phyloP scores from a whole-genome alignment of 2,888 invertebrate genomes.

The Sceliomorpha sp. region DNA sequence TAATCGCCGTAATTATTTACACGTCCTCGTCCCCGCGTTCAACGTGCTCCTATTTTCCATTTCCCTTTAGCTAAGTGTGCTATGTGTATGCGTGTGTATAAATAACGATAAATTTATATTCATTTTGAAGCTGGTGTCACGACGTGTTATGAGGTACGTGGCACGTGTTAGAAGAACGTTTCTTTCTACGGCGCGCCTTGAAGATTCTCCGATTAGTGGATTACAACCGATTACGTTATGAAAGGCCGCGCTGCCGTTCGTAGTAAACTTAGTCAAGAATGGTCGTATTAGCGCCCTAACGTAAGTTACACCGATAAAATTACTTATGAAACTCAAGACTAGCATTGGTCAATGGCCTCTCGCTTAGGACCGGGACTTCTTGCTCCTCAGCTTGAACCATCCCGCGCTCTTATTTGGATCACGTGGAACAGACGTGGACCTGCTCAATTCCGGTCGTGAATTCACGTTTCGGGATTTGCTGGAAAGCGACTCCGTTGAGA shows the following conservation, averaged over 20 bases:
- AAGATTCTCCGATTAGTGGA: constrained; percentile 58
- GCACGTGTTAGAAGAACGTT: constrained; percentile 43
- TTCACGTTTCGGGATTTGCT: constrained; percentile 78
- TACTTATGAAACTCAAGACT: constrained; percentile 78
- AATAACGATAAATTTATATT: constrained; percentile 55
- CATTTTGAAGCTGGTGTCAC: constrained; percentile 52
- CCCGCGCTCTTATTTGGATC: constrained; percentile 87
- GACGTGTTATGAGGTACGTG: constrained; percentile 46
- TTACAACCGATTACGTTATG: constrained; percentile 57
- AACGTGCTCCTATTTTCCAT: constrained; percentile 31
- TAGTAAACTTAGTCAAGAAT: constrained; percentile 19
- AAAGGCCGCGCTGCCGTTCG: constrained; percentile 39
- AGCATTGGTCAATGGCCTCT: constrained; percentile 78
- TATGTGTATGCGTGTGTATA: constrained; percentile 62
- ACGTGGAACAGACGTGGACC: constrained; percentile 88
- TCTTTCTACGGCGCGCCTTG: constrained; percentile 32
- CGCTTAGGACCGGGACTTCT: constrained; percentile 78
- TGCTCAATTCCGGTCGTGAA: constrained; percentile 81
- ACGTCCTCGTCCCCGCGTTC: too few species aligned
- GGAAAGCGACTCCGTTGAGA: constrained; percentile 85
- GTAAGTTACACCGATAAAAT: constrained; percentile 51
- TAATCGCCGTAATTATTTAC: too few species aligned
- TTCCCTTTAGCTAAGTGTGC: constrained; percentile 34
- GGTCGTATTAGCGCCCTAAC: constrained; percentile 27
- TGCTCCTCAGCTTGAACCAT: constrained; percentile 86